Evolutionary conservation across 1,140 invertebrate species (phyloP), one percentile per base, ranked within the genome.

Genomic region (Ceratitis capitata): DNA sequence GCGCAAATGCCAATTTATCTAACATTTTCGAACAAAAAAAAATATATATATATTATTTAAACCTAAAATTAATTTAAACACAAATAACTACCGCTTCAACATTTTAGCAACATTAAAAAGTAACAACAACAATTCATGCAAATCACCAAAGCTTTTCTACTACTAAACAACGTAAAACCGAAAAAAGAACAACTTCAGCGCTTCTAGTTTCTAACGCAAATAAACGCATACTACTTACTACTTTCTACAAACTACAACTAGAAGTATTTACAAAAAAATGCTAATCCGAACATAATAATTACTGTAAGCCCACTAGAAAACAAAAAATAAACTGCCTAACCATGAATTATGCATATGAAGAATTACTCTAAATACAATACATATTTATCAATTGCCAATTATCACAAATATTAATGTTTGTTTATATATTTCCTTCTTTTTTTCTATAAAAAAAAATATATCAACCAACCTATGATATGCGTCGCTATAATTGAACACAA

Each of bases 401-500:
- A n/a, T n/a, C n/a, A 61, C 26, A 61, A 83, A 51, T 84, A 58
- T 42, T 56, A 61, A 83, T 51, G 45, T 82, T 4, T 47, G 32
- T 83, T 83, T 83, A 19, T 83, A 83, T 83, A 53, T 83, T 83
- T 53, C 51, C 51, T 53, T 83, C 51, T 83, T 53, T 83, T 53
- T 51, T 53, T 51, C 32, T 83, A 83, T 32, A 51, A 51, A 9
- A 83, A 51, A 9, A 83, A 58, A 84, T 83, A 83, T 61, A n/a
- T n/a, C n/a, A 19, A 78, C 39, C 69, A 78, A 78, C 39, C 61
- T 83, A 86, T 56, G 85, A 85, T 86, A 49, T 88, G 92, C 88
- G 84, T 87, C 86, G 87, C 84, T 89, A 89, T 89, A 89, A 23
- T n/a, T 32, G 53, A 53, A 83, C 51, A 56, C 23, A 42, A n/a